Evolutionary conservation across 2,888 invertebrate genomes (phyloP).

Genomic region (Portevinia maculata): DNA sequence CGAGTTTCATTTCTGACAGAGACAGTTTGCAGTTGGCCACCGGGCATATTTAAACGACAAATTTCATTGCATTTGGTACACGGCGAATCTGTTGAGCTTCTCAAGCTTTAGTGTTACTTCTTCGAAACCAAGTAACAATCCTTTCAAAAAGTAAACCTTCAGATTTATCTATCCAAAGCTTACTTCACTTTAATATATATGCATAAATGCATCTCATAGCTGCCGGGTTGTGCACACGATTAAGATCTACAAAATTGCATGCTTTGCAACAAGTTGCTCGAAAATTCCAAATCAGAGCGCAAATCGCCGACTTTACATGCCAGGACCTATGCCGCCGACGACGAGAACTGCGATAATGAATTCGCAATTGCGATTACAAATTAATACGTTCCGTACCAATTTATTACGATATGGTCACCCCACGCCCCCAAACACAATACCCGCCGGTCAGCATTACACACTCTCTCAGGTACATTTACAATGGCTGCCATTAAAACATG

Average conservation of each 20-base stretch:
- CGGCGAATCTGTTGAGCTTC: no score
- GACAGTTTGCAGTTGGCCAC: no score
- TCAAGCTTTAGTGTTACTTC: no score
- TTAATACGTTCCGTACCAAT: constrained; percentile 54
- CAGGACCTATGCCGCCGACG: neutral
- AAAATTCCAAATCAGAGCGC: constrained; percentile 4
- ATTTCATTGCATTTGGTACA: no score
- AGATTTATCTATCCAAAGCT: neutral
- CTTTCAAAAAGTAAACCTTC: no score
- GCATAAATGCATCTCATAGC: constrained; percentile 4
- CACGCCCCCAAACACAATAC: constrained; percentile 40
- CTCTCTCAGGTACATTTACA: constrained; percentile 2
- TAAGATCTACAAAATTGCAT: constrained; percentile 22
- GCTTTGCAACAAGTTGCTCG: constrained; percentile 9
- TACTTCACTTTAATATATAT: neutral
- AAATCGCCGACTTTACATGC: constrained; percentile 15
- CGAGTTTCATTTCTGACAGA: no score
- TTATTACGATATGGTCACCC: constrained; percentile 53
- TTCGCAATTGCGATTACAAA: constrained; percentile 43
- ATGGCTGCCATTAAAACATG: constrained; percentile 41
- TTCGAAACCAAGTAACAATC: no score
- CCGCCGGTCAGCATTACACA: constrained; percentile 35
- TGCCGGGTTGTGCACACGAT: constrained; percentile 13
- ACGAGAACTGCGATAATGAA: constrained; percentile 20
- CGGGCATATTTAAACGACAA: no score